phyloP scores from a whole-genome alignment of 2,113 vertebrate genomes.

The Leuciscus idus region DNA sequence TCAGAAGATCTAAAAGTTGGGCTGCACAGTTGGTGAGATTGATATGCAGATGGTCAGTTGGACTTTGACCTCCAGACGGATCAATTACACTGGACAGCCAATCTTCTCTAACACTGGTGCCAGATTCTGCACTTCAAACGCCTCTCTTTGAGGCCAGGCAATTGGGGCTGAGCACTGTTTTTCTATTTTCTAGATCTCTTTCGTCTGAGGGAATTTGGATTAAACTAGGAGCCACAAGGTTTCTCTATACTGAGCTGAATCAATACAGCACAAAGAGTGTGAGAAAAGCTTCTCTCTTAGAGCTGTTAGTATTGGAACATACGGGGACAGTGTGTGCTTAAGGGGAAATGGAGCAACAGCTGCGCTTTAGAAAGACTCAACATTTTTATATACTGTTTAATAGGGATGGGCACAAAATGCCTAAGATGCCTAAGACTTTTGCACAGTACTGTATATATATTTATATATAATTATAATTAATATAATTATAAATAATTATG shows the following conservation, averaged over 20 bases:
- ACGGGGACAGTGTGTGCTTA: neutral
- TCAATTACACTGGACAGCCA: constrained; percentile 46
- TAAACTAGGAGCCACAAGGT: constrained; percentile 47
- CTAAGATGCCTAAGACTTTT: too few relatives aligned
- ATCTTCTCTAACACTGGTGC: constrained; percentile 30
- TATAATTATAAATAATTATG: too few relatives aligned
- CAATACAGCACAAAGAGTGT: constrained; percentile 47
- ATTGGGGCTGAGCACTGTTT: constrained; percentile 37
- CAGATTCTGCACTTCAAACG: constrained; percentile 25
- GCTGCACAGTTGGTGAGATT: neutral
- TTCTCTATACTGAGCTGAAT: constrained; percentile 43
- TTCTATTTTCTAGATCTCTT: constrained; percentile 18
- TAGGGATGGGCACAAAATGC: too few relatives aligned
- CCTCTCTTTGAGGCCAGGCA: neutral
- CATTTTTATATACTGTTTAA: neutral
- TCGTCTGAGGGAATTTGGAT: constrained; percentile 43
- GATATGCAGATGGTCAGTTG: constrained; percentile 31
- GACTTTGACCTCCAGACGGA: constrained; percentile 37
- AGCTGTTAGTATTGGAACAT: constrained; percentile 3
- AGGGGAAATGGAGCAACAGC: constrained; percentile 17
- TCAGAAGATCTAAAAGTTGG: neutral
- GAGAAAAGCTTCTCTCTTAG: constrained; percentile 43
- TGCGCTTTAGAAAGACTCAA: constrained; percentile 7
- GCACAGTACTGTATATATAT: too few relatives aligned
- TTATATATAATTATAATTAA: too few relatives aligned